A percentile compares a stretch with the other conserved stretches of the same genome.
Conservation (phyloP, 2,113 vertebrate genomes). For the Thymallus thymallus region DNA sequence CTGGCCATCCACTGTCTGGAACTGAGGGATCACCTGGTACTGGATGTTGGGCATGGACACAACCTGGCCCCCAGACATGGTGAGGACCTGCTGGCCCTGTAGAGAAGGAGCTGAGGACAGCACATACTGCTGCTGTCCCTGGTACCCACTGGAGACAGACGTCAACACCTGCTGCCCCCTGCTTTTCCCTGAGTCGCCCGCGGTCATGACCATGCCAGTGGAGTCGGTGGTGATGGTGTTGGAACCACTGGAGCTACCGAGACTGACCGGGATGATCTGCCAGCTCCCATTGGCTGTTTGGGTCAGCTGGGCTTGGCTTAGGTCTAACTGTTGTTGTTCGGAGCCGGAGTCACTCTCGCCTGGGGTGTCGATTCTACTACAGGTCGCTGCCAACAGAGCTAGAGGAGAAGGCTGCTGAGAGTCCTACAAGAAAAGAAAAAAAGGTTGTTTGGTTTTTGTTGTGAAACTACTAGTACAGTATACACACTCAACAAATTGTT, state of each 20-base stretch:
- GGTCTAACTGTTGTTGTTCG: constrained; percentile 80
- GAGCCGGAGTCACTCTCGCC: constrained; percentile 81
- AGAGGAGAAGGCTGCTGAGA: constrained; percentile 91
- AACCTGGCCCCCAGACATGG: constrained; percentile 76
- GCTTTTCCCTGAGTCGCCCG: constrained; percentile 71
- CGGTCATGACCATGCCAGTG: constrained; percentile 69
- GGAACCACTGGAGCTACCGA: constrained; percentile 60
- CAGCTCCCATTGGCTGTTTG: constrained; percentile 85
- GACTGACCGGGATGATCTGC: constrained; percentile 85
- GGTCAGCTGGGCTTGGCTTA: constrained; percentile 82
- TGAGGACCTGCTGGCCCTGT: constrained; percentile 89
- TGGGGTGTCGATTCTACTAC: constrained; percentile 94
- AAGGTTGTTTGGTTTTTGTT: neutral
- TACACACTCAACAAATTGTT: neutral
- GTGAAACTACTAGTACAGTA: neutral
- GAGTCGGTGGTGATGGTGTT: constrained; percentile 73
- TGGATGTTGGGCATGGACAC: constrained; percentile 89
- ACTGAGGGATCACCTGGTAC: constrained; percentile 96
- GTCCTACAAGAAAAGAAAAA: constrained; percentile 74
- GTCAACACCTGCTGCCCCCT: constrained; percentile 74
- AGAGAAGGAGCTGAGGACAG: constrained; percentile 80
- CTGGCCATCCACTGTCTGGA: constrained; percentile 94
- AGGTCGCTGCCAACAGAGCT: constrained; percentile 93
- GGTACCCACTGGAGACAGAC: constrained; percentile 52
- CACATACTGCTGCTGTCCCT: constrained; percentile 80